phyloP scores from a whole-genome alignment of 92 coral and sea anemone species.

The Umimayanthus kanabou region DNA sequence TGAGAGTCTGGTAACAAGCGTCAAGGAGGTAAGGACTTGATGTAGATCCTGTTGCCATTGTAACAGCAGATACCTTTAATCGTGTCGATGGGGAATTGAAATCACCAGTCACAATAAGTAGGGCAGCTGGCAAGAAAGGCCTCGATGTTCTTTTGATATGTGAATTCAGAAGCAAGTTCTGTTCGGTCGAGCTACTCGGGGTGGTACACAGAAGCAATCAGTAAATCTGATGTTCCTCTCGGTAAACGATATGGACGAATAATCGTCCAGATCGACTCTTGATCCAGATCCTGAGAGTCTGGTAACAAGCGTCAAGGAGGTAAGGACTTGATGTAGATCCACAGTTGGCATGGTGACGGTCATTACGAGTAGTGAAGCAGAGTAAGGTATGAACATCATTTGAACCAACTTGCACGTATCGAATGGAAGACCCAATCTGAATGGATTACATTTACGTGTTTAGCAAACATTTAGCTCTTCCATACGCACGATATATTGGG shows the following conservation, averaged over 20 bases:
- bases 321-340: slow-evolving; percentile 36
- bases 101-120: slow-evolving; percentile 24
- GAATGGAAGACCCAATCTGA: no score
- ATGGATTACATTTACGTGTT: no score
- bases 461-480: no score
- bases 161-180: slow-evolving; percentile 30
- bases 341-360: slow-evolving; percentile 40
- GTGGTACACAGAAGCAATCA: slow-evolving; percentile 36
- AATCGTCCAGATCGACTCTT: slow-evolving; percentile 24
- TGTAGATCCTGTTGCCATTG: slow-evolving; percentile 19
- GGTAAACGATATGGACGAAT: slow-evolving; percentile 10
- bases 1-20: slow-evolving; percentile 31
- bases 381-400: slow-evolving; percentile 51
- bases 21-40: slow-evolving; percentile 4
- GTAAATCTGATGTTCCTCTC: slow-evolving; percentile 37
- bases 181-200: slow-evolving; percentile 36
- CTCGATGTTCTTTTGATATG: slow-evolving; percentile 32
- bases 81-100: slow-evolving; percentile 34
- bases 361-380: slow-evolving; percentile 19
- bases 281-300: slow-evolving; percentile 21
- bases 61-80: slow-evolving; percentile 14
- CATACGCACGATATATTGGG: no score
- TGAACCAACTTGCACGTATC: no score
- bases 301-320: slow-evolving; percentile 35
- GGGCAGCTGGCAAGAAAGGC: background rate